These are phyloP conservation scores for Octonoba sinensis DNA, from an alignment of 2,888 invertebrate species.

Conservation along the genomic window DNA sequence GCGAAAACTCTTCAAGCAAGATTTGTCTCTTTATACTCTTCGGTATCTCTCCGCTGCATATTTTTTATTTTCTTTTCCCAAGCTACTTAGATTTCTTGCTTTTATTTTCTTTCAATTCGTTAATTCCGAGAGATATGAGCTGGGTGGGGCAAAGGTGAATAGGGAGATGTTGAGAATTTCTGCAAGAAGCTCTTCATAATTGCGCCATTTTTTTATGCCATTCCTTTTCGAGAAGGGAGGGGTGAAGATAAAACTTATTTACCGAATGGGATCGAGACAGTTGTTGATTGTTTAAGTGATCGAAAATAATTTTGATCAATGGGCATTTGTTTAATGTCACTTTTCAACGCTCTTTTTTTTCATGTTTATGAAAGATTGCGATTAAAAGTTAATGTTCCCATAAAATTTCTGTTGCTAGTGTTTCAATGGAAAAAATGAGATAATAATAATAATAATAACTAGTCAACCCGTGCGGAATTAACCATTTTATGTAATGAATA, in stretches of 20 bases:
- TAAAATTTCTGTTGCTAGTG: too few species aligned
- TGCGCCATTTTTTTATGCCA: conserved; percentile 21
- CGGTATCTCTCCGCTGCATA: background rate
- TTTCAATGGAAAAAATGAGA: too few species aligned
- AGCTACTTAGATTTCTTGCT: conserved; percentile 2
- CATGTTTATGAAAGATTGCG: too few species aligned
- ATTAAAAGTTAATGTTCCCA: too few species aligned
- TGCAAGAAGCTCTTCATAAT: conserved; percentile 18
- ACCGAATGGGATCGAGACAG: background rate
- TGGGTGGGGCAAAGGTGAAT: conserved; percentile 62
- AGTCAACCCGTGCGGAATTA: too few species aligned
- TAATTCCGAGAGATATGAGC: conserved; percentile 21
- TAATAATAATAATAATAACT: too few species aligned
- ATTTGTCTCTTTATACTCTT: background rate
- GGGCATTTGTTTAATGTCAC: too few species aligned
- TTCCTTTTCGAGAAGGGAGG: conserved; percentile 27
- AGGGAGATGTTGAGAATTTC: conserved; percentile 15
- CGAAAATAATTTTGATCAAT: too few species aligned
- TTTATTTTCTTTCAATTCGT: conserved; percentile 29
- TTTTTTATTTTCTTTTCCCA: conserved; percentile 3
- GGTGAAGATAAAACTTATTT: conserved; percentile 4
- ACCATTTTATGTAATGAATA: too few species aligned
- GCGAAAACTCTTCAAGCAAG: conserved; percentile 29
- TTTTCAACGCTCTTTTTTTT: too few species aligned
- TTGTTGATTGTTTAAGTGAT: too few species aligned